These are phyloP conservation scores for Onychorhynchus coronatus DNA, from an alignment of 2,113 vertebrate genomes.

Conservation along the genomic window DNA sequence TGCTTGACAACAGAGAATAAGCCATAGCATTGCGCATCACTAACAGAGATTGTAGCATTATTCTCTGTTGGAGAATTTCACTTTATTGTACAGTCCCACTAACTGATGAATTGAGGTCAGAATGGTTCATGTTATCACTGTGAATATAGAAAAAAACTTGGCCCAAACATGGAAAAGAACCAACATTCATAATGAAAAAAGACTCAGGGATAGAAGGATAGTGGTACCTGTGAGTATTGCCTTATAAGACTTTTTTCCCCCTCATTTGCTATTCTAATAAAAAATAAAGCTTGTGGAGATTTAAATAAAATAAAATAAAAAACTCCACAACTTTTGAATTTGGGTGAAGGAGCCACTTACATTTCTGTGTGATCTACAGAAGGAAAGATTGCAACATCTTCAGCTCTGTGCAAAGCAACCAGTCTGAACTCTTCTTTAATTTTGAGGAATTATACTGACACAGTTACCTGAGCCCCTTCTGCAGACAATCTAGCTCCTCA, in stretches of 20 bases:
- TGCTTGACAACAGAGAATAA: slow-evolving; percentile 44
- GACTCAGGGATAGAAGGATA: not conserved
- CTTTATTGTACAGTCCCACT: slow-evolving; percentile 22
- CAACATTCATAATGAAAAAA: not conserved
- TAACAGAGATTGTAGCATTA: slow-evolving; percentile 2
- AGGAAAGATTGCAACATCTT: not conserved
- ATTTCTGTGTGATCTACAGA: not conserved
- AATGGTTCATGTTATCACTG: not conserved
- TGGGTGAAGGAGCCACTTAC: not conserved
- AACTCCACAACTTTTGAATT: not conserved
- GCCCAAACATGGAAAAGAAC: slow-evolving; percentile 13
- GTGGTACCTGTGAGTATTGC: not conserved
- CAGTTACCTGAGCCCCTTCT: not conserved
- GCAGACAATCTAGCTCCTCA: not conserved
- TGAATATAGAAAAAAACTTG: slow-evolving; percentile 14
- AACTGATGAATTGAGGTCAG: slow-evolving; percentile 43
- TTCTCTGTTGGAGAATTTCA: slow-evolving; percentile 39
- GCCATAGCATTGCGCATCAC: not conserved
- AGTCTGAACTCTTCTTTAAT: not conserved
- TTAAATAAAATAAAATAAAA: not conserved
- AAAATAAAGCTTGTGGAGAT: not conserved
- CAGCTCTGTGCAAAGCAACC: not conserved
- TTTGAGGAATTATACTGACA: not conserved
- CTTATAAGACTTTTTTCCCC: not conserved
- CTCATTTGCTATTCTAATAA: not conserved